Percentiles rank a stretch among this genome's conserved stretches.
phyloP scores from a whole-genome alignment of 2,888 invertebrate genomes.

The Globia sparganii region DNA sequence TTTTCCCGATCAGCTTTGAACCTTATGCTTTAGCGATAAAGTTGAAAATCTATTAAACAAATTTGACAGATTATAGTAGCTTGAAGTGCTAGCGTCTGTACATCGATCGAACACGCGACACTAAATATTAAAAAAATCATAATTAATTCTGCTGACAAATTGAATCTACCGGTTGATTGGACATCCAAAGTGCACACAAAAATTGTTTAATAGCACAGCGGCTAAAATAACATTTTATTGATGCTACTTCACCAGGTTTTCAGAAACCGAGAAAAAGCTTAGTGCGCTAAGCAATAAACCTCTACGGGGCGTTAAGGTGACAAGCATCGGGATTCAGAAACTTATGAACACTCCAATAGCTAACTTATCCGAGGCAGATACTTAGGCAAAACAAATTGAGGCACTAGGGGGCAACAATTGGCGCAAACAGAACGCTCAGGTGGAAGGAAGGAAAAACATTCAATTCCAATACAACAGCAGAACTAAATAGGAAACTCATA shows the following conservation, averaged over 20 bases:
- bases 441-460: constrained; percentile 69
- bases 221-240: neutral
- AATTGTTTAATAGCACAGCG: neutral
- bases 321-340: neutral
- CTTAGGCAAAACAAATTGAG: constrained; percentile 65
- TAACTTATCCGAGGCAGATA: constrained; percentile 46
- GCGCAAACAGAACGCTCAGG: constrained; percentile 62
- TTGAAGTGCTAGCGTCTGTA: too few relatives aligned
- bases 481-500: constrained; percentile 78
- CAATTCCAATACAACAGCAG: constrained; percentile 70
- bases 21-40: too few relatives aligned
- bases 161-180: neutral
- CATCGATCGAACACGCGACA: too few relatives aligned
- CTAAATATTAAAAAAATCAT: too few relatives aligned
- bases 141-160: neutral
- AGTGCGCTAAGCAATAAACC: neutral
- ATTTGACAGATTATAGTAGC: too few relatives aligned
- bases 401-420: constrained; percentile 62
- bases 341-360: constrained; percentile 35
- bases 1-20: too few relatives aligned
- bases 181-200: neutral
- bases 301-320: neutral
- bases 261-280: constrained; percentile 1
- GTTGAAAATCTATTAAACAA: too few relatives aligned
- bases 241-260: neutral